A percentile compares a stretch with the other conserved stretches of the same genome.
phyloP scores from a whole-genome alignment of 2,797 vertebrate species.

The Pseudotriccus pelzelni region DNA sequence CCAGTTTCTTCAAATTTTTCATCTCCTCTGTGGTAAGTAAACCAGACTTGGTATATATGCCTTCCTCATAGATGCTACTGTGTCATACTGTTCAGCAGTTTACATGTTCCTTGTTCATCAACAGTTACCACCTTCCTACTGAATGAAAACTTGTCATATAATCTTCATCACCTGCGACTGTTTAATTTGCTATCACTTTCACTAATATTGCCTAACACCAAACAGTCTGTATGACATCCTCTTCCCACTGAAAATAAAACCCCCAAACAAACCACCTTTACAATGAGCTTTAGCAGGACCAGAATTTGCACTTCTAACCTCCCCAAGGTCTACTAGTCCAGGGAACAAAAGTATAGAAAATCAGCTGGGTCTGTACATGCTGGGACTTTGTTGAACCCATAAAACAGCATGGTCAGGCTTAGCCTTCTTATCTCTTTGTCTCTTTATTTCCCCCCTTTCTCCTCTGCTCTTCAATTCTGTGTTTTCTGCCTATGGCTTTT shows the following conservation, averaged over 20 bases:
- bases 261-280: not conserved
- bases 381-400: not conserved
- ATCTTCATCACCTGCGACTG: not conserved
- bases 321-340: not conserved
- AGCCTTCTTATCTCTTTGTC: not conserved
- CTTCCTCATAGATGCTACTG: not conserved
- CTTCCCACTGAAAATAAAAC: not conserved
- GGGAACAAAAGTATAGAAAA: not conserved
- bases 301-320: not conserved
- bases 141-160: not conserved
- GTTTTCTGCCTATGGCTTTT: not conserved
- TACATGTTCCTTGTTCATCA: not conserved
- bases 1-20: not conserved
- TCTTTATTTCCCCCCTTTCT: not conserved
- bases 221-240: not conserved
- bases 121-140: not conserved
- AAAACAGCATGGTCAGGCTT: not conserved
- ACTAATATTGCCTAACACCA: not conserved
- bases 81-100: not conserved
- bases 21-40: not conserved
- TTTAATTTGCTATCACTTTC: not conserved
- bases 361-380: not conserved
- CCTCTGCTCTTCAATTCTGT: not conserved
- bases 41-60: not conserved
- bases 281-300: not conserved